These are phyloP conservation scores for Caloenas nicobarica DNA, from an alignment of 2,113 vertebrate genomes.

Conservation along the genomic window DNA sequence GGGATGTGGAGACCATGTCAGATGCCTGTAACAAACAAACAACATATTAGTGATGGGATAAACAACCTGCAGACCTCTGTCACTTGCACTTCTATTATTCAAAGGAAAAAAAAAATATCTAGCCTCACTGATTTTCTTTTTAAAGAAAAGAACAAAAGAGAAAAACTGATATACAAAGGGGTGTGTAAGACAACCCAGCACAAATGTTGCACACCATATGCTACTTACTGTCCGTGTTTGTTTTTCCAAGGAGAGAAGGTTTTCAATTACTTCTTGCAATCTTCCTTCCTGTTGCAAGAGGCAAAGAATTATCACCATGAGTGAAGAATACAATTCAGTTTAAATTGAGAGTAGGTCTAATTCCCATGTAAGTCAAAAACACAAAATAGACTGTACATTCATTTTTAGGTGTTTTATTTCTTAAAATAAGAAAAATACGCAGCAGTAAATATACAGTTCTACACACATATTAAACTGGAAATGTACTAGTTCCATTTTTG, in stretches of 20 bases:
- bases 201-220: background rate
- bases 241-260: slow-evolving; percentile 94
- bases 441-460: background rate
- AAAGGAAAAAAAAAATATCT: background rate
- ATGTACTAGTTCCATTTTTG: background rate
- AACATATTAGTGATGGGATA: background rate
- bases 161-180: background rate
- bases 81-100: background rate
- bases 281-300: slow-evolving; percentile 86
- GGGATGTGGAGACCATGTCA: slow-evolving; percentile 97
- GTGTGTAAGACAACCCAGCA: background rate
- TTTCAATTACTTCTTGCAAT: slow-evolving; percentile 95
- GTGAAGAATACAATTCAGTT: background rate
- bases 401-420: background rate
- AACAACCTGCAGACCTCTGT: background rate
- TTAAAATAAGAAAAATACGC: background rate
- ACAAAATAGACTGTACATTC: background rate
- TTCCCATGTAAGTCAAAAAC: background rate
- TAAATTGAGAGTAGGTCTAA: background rate
- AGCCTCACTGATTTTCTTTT: background rate
- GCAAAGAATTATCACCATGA: background rate
- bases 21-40: slow-evolving; percentile 83
- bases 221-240: slow-evolving; percentile 94
- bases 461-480: background rate
- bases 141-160: background rate